Percentiles rank a stretch among this genome's conserved stretches.
Evolutionary conservation across 1,140 invertebrate species (phyloP).

Genomic region (Triops cancriformis): DNA sequence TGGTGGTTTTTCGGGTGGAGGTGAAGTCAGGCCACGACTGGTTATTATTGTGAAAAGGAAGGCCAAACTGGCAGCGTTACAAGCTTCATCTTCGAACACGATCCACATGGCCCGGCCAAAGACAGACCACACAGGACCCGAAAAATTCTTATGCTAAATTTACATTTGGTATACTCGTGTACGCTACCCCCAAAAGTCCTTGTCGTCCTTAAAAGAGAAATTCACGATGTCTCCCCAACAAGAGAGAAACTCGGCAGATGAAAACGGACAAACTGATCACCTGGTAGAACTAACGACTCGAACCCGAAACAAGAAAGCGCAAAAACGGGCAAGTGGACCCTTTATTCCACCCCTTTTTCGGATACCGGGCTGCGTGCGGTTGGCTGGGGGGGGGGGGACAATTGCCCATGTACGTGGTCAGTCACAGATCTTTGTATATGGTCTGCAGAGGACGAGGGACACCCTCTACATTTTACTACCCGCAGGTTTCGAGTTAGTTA

Average conservation of each 20-base stretch:
- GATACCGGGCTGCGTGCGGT: not conserved
- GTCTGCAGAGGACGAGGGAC: not conserved
- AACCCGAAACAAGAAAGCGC: not conserved
- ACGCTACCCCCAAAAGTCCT: not conserved
- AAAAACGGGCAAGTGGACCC: not conserved
- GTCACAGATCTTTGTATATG: not conserved
- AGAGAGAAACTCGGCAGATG: not conserved
- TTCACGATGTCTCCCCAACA: not conserved
- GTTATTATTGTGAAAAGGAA: not conserved
- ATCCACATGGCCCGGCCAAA: not conserved
- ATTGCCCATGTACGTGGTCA: conserved; percentile 12
- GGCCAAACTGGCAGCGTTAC: not conserved
- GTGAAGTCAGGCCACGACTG: not conserved
- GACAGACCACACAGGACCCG: not conserved
- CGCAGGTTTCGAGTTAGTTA: conserved; percentile 2
- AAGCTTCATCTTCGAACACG: not conserved
- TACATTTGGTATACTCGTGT: not conserved
- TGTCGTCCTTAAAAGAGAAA: not conserved
- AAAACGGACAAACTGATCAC: conserved; percentile 5
- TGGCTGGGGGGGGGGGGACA: not conserved
- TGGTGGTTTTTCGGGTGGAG: not conserved
- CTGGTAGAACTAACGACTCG: not conserved
- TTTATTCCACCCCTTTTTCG: not conserved
- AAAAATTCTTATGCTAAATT: not conserved
- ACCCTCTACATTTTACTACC: not conserved